Percentiles rank a stretch among this genome's conserved stretches.
Evolutionary conservation across 2,113 vertebrate genomes (phyloP).

Genomic region (Eleginops maclovinus): DNA sequence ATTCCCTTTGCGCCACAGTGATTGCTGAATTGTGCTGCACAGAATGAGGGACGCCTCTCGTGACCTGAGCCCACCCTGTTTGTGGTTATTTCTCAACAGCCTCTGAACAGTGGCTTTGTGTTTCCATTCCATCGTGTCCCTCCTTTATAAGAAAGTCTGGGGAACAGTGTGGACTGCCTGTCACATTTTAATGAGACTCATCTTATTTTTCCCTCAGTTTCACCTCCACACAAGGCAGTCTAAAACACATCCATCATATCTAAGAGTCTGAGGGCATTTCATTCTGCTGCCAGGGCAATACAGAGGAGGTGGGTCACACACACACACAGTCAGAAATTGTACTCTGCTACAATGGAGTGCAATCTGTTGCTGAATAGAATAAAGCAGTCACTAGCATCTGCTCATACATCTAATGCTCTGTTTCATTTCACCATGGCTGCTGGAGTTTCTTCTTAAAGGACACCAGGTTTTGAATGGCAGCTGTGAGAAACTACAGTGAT

Average conservation of each 20-base stretch:
- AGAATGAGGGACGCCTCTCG: neutral
- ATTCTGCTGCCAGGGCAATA: constrained; percentile 29
- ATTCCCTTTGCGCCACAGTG: constrained; percentile 39
- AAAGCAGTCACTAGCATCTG: constrained; percentile 35
- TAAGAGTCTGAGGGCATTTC: constrained; percentile 37
- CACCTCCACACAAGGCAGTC: constrained; percentile 18
- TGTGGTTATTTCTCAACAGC: constrained; percentile 30
- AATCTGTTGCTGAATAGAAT: constrained; percentile 26
- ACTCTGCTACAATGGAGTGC: constrained; percentile 4
- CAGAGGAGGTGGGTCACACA: constrained; percentile 13
- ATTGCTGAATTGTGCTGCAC: constrained; percentile 15
- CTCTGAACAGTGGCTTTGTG: constrained; percentile 8
- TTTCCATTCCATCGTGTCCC: constrained; percentile 30
- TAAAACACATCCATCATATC: constrained; percentile 53
- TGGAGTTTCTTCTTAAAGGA: constrained; percentile 19
- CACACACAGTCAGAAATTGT: constrained; percentile 9
- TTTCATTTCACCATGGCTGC: constrained; percentile 29
- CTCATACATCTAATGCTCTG: constrained; percentile 27
- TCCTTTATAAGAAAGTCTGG: constrained; percentile 29
- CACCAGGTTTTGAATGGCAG: constrained; percentile 33
- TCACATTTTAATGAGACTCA: constrained; percentile 64
- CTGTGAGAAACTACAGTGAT: constrained; percentile 22
- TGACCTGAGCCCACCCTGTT: constrained; percentile 29
- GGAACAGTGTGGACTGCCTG: constrained; percentile 22
- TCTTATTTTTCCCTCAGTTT: constrained; percentile 52